Evolutionary conservation across 53 echinoderm and acorn worm species (phyloP), one percentile per base, ranked within the genome.

Genomic region (Apostichopus leukothele): DNA sequence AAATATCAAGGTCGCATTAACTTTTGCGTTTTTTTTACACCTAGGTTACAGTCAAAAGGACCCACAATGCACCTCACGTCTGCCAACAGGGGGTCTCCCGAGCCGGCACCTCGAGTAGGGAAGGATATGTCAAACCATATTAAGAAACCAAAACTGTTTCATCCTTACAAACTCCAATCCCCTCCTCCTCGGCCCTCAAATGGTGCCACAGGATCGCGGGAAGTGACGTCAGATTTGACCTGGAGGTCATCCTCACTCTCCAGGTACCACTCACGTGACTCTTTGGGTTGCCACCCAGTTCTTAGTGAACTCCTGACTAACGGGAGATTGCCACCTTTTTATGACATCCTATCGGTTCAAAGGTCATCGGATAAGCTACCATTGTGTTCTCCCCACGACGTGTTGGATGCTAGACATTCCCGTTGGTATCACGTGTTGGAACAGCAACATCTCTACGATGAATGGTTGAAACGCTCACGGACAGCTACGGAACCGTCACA

Each of bases 81-180:
- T 52, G 53, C 88, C 25, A 74, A 75, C 8, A 87, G 74, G 52
- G 75, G 88, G 5, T 87, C 88, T 22, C 88, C 88, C 4, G 88
- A 87, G 75, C 53, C 13, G 23, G 75, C 53, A 27, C 26, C 86
- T 23, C 51, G 86, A 27, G 27, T 67, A 6, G 85, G 85, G 2
- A 74, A 87, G 16, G 88, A 87, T 1, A 27, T 74, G 20, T 73
- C 88, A 1, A 87, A 53, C 60, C 74, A 74, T 50, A 73, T 87
- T 1, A 87, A 87, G 74, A 87, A 87, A 50, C 88, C 88, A 9
- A 87, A 87, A 26, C 20, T 87, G n/a, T 87, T 87, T 73, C 88
- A 87, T 75, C 88, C 88, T 20, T 87, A 87, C 21, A 87, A 87
- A 53, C 25, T 87, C 39, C 88, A 74, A n/a, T 75, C 88, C 51